phyloP scores from a whole-genome alignment of 1,140 invertebrate genomes.

The Brevipalpus yothersi region DNA sequence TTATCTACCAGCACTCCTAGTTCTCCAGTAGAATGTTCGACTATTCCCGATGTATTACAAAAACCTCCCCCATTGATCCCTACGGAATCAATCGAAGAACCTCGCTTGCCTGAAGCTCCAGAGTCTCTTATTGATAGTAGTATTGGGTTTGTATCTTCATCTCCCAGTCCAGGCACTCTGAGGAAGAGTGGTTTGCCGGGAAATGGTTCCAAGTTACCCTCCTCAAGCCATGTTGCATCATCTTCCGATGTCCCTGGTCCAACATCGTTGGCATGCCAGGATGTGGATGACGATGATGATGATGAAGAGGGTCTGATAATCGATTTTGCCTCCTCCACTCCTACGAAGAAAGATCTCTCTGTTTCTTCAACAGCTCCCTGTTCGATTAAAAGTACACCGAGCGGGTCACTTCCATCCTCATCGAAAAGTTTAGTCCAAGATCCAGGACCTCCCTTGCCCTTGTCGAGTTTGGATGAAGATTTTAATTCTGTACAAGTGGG shows the following conservation, averaged over 20 bases:
- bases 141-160: background rate
- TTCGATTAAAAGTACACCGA: background rate
- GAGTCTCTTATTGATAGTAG: background rate
- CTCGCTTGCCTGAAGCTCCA: background rate
- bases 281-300: constrained; percentile 1
- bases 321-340: background rate
- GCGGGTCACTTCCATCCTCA: background rate
- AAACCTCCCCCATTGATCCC: constrained; percentile 5
- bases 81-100: constrained; percentile 5
- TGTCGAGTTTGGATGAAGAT: background rate
- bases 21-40: constrained; percentile 1
- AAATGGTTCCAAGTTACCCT: background rate
- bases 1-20: constrained; percentile 5
- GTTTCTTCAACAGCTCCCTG: background rate
- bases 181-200: background rate
- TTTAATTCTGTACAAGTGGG: background rate
- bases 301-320: constrained; percentile 4
- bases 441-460: background rate
- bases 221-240: background rate
- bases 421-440: background rate
- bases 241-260: background rate
- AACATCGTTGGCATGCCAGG: background rate
- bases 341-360: background rate
- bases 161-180: background rate
- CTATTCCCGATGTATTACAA: background rate